Evolutionary conservation across 2,797 vertebrate species (phyloP).

Genomic region (Neosilurus mollespiculum): DNA sequence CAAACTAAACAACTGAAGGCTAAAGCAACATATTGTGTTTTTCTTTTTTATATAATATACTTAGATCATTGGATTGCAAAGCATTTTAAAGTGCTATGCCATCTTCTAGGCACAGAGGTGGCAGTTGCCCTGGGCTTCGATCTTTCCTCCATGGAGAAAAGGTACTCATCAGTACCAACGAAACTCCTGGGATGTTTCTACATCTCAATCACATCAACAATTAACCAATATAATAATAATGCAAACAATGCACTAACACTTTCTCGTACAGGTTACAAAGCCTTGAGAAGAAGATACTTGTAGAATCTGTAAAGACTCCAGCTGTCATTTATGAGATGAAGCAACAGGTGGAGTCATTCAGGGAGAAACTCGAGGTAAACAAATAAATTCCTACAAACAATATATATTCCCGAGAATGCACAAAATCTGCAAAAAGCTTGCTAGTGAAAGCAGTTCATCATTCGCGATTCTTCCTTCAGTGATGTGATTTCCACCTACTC

Average conservation of each 20-base stretch:
- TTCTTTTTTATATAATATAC: background rate
- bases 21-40: background rate
- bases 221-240: background rate
- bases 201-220: background rate
- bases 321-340: constrained; percentile 76
- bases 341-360: constrained; percentile 77
- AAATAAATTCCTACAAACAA: background rate
- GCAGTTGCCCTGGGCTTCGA: constrained; percentile 73
- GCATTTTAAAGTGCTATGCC: background rate
- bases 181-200: background rate
- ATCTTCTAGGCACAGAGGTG: constrained; percentile 66
- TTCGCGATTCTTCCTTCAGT: background rate
- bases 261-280: constrained; percentile 69
- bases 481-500: background rate
- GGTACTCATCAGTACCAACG: constrained; percentile 56
- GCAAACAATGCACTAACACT: background rate
- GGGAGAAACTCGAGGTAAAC: constrained; percentile 75
- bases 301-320: constrained; percentile 69
- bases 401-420: background rate
- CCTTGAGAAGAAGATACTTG: constrained; percentile 75
- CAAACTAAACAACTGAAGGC: too few relatives aligned
- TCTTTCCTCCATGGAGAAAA: constrained; percentile 77
- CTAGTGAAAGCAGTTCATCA: background rate
- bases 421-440: background rate
- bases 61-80: background rate